These are phyloP conservation scores for Zeugodacus cucurbitae DNA, from an alignment of 1,140 invertebrate genomes.

Conservation along the genomic window DNA sequence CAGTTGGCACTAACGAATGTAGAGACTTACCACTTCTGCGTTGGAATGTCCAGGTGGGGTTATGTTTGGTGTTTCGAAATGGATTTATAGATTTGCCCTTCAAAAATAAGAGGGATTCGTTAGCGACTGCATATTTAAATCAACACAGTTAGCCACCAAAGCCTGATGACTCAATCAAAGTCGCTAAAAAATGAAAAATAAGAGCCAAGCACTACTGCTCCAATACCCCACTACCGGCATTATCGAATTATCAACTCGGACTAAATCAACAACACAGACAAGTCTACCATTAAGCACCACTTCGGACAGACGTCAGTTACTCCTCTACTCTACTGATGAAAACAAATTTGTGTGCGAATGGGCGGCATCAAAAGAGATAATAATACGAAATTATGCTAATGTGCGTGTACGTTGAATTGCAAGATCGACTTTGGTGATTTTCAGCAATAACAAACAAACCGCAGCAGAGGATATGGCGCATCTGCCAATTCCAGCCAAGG, in stretches of 20 bases:
- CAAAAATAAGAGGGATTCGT: too few relatives aligned
- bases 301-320: not conserved
- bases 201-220: not conserved
- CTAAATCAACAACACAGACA: not conserved
- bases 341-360: not conserved
- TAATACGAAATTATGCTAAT: slow-evolving; percentile 36
- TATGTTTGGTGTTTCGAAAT: too few relatives aligned
- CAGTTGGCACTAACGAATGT: too few relatives aligned
- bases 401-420: not conserved
- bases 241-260: not conserved
- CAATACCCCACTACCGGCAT: not conserved
- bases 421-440: slow-evolving; percentile 16
- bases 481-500: not conserved
- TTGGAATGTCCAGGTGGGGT: too few relatives aligned
- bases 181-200: not conserved
- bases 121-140: too few relatives aligned
- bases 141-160: too few relatives aligned
- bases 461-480: not conserved
- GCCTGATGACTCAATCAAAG: slow-evolving; percentile 12
- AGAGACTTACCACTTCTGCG: too few relatives aligned
- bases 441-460: not conserved
- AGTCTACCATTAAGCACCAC: not conserved
- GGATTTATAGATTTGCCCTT: too few relatives aligned
- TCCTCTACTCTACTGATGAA: too few relatives aligned
- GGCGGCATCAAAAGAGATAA: slow-evolving; percentile 23